Evolutionary conservation across 2,888 invertebrate species (phyloP).

Genomic region (Amphipyra berbera): DNA sequence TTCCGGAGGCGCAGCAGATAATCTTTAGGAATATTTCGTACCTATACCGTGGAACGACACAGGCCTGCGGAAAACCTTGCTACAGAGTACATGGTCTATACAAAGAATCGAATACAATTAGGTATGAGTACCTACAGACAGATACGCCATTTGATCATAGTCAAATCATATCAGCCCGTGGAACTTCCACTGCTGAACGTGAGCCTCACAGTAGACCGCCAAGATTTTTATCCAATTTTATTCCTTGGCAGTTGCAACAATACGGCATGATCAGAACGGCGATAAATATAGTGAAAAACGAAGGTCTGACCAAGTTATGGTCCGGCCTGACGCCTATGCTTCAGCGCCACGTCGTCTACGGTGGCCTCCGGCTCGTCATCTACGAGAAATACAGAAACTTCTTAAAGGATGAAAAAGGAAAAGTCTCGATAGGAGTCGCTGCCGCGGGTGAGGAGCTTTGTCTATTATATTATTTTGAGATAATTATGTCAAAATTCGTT

Average conservation of each 20-base stretch:
- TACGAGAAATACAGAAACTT: constrained; percentile 95
- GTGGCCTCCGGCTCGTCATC: constrained; percentile 95
- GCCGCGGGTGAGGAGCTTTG: constrained; percentile 87
- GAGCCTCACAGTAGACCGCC: too few relatives aligned
- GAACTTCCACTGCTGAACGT: too few relatives aligned
- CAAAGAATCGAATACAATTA: too few relatives aligned
- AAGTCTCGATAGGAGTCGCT: constrained; percentile 92
- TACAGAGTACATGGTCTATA: too few relatives aligned
- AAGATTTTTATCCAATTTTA: constrained; percentile 3
- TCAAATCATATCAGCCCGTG: too few relatives aligned
- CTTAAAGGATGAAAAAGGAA: constrained; percentile 91
- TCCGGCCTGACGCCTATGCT: constrained; percentile 96
- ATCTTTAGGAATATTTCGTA: too few relatives aligned
- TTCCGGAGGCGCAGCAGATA: too few relatives aligned
- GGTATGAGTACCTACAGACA: too few relatives aligned
- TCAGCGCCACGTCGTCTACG: constrained; percentile 95
- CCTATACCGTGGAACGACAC: too few relatives aligned
- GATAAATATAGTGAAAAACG: constrained; percentile 94
- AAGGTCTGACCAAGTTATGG: constrained; percentile 96
- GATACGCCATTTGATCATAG: too few relatives aligned
- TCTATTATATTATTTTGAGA: neutral
- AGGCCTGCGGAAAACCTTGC: too few relatives aligned
- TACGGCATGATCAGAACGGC: constrained; percentile 95
- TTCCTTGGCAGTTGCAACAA: constrained; percentile 89
- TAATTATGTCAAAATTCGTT: too few relatives aligned